These are phyloP conservation scores for Phenganax marumi DNA, from an alignment of 92 coral and sea anemone genomes.

Conservation along the genomic window DNA sequence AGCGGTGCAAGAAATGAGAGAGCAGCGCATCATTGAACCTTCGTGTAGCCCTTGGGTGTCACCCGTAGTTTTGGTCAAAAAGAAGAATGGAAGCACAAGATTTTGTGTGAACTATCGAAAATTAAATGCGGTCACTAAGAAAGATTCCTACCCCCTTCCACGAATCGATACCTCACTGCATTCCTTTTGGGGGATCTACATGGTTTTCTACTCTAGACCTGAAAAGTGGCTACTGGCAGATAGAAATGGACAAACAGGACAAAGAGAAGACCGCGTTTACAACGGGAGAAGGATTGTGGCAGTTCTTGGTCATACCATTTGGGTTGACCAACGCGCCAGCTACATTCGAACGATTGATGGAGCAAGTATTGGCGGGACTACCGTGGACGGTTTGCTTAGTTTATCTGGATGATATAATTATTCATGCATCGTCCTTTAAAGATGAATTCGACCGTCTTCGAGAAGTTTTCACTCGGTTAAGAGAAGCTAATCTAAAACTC, in stretches of 20 bases:
- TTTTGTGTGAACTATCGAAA: too few relatives aligned
- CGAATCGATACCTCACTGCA: too few relatives aligned
- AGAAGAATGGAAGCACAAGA: too few relatives aligned
- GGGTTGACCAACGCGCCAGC: constrained; percentile 42
- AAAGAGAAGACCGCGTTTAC: constrained; percentile 38
- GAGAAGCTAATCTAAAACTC: constrained; percentile 10
- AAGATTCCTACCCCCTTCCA: too few relatives aligned
- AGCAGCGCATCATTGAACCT: constrained; percentile 11
- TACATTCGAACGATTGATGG: constrained; percentile 42
- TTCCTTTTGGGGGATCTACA: too few relatives aligned
- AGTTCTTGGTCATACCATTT: constrained; percentile 38
- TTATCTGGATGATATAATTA: constrained; percentile 40
- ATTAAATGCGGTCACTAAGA: too few relatives aligned
- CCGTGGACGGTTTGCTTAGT: constrained; percentile 36
- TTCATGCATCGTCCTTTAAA: constrained; percentile 16
- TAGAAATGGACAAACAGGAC: neutral
- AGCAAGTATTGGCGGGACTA: constrained; percentile 25
- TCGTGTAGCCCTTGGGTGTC: too few relatives aligned
- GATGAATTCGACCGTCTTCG: constrained; percentile 2
- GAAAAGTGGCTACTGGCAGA: constrained; percentile 35
- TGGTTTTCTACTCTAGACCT: constrained; percentile 41
- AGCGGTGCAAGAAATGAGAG: neutral
- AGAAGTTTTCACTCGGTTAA: constrained; percentile 1
- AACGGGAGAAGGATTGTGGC: constrained; percentile 22
- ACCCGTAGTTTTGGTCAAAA: too few relatives aligned